Percentiles rank a stretch among this genome's conserved stretches.
phyloP scores from a whole-genome alignment of 2,797 vertebrate genomes.

The Gambelia wislizenii region DNA sequence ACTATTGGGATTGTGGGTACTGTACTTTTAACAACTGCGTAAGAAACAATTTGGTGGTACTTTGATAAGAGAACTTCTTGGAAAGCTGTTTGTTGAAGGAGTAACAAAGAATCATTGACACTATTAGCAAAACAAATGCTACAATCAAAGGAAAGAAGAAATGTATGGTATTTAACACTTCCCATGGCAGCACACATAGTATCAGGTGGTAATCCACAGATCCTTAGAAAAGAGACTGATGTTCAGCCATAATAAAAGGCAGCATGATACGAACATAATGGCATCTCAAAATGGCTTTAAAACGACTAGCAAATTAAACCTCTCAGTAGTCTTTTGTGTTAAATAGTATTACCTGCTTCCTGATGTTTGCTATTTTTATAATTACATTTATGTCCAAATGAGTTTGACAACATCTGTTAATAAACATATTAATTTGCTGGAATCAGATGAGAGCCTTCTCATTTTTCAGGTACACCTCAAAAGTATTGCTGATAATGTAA shows the following conservation, averaged over 20 bases:
- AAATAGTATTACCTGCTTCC: neutral
- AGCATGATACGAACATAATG: conserved; percentile 5
- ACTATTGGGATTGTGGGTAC: neutral
- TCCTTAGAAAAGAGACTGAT: conserved; percentile 1
- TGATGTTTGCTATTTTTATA: neutral
- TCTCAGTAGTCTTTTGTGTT: neutral
- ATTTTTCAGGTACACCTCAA: neutral
- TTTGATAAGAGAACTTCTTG: neutral
- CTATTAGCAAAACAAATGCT: neutral
- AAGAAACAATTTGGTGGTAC: neutral
- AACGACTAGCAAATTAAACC: neutral
- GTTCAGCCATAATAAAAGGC: conserved; percentile 4
- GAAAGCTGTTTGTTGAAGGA: neutral
- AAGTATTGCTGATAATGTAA: neutral
- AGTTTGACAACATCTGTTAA: neutral
- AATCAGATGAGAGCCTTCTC: neutral
- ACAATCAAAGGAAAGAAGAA: neutral
- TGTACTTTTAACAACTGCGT: too few species aligned
- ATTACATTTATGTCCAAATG: neutral
- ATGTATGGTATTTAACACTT: neutral
- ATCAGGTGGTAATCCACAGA: neutral
- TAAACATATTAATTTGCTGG: neutral
- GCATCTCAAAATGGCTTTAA: conserved; percentile 13
- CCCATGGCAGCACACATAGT: neutral
- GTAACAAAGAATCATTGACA: neutral